These are phyloP conservation scores for Pandemis corylana DNA, from an alignment of 2,888 invertebrate species.

Conservation along the genomic window DNA sequence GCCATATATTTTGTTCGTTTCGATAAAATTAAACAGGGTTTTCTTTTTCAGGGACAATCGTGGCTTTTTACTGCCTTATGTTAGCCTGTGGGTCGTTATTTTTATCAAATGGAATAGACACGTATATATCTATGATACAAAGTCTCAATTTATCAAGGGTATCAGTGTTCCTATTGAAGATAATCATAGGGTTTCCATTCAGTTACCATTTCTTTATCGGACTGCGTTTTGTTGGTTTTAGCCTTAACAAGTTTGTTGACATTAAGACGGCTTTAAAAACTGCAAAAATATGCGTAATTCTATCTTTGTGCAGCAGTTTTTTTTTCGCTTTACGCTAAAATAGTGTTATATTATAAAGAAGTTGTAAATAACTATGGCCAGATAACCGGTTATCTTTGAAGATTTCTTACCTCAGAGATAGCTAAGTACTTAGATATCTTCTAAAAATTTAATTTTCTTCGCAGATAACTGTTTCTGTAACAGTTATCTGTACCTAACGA, in stretches of 20 bases:
- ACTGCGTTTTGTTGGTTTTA: constrained; percentile 66
- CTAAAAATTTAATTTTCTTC: no score
- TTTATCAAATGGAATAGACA: constrained; percentile 68
- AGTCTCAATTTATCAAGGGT: constrained; percentile 60
- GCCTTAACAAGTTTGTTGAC: constrained; percentile 51
- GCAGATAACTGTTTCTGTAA: no score
- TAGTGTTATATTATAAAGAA: not conserved
- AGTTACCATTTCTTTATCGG: constrained; percentile 70
- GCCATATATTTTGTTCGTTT: not conserved
- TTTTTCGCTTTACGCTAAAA: not conserved
- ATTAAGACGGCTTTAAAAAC: constrained; percentile 55
- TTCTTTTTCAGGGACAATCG: constrained; percentile 19
- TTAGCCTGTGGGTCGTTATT: constrained; percentile 63
- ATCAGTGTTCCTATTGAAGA: constrained; percentile 57
- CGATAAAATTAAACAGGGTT: not conserved
- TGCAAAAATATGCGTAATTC: constrained; percentile 44
- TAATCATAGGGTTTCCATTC: constrained; percentile 62
- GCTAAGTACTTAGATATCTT: no score
- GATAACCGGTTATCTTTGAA: no score
- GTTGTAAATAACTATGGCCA: not conserved
- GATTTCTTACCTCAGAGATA: not conserved
- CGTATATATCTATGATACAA: constrained; percentile 69
- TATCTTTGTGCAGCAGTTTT: not conserved
- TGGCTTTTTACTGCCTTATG: constrained; percentile 55
- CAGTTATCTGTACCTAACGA: no score